phyloP scores from a whole-genome alignment of 2,797 vertebrate genomes.

The Erethizon dorsatum region DNA sequence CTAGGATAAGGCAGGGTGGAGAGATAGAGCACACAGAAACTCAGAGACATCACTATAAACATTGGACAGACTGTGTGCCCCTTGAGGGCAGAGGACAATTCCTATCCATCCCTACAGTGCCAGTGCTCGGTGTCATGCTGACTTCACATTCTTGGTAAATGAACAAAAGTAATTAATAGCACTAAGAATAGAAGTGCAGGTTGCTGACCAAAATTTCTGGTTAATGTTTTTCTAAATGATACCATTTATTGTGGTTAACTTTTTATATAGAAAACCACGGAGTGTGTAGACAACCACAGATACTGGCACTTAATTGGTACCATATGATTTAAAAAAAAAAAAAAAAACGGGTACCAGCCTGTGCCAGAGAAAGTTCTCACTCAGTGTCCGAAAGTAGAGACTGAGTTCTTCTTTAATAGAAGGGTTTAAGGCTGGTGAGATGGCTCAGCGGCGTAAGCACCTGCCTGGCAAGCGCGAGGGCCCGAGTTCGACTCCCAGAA shows the following conservation, averaged over 20 bases:
- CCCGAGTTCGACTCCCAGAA: too few relatives aligned
- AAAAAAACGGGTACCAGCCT: neutral
- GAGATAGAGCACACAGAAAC: neutral
- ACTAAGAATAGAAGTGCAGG: neutral
- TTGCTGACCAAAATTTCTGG: neutral
- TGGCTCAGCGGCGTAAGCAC: too few relatives aligned
- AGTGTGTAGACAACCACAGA: neutral
- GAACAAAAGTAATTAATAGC: neutral
- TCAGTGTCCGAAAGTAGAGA: neutral
- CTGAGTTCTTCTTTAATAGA: neutral
- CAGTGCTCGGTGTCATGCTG: accelerated
- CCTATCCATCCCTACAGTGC: neutral
- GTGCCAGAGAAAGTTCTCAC: neutral
- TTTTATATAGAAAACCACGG: neutral
- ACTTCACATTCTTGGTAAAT: neutral
- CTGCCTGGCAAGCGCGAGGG: too few relatives aligned
- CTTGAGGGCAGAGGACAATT: neutral
- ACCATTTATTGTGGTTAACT: neutral
- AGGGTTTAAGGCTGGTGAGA: neutral
- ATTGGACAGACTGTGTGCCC: accelerated
- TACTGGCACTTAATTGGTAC: neutral
- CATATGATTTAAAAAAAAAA: neutral
- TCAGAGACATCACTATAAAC: neutral
- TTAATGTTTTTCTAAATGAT: neutral
- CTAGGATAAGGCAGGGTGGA: neutral